Evolutionary conservation across 2,888 invertebrate genomes (phyloP), one percentile per base, ranked within the genome.

Genomic region (Lottia scabra): DNA sequence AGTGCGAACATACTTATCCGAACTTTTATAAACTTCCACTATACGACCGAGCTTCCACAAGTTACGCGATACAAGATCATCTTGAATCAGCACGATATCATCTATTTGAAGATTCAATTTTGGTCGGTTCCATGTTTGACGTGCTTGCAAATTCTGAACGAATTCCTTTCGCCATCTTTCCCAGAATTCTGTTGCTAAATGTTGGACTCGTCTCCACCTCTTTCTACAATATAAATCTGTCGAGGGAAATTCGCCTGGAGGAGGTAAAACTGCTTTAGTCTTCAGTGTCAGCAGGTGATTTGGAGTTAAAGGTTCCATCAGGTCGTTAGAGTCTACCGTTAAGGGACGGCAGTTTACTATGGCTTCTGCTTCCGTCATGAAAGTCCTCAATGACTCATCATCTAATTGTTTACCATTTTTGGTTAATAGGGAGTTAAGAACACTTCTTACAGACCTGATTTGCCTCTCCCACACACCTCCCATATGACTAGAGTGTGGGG

Each of bases 391-490:
- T 16, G 70, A 63, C 19, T 73, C 71, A 62, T 67, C 67, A 67
- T 78, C 73, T 13, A 79, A 65, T 23, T 74, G 70, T 3, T 19
- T 16, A 44, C 63, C 44, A 10, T 43, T 23, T 15, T 74, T 27
- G 19, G 63, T 23, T 48, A 82, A 30, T 6, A 81, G 45, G 8
- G 46, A 43, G 10, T 68, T 27, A 15, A 81, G 69, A 10, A 80
- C 76, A 72, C 71, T 77, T 44, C 79, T 62, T 1, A 81, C 74
- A 19, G 78, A 71, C 23, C 80, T 65, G 12, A 83, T 82, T 63
- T 79, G 80, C 16, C 81, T 38, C 65, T 84, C 84, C 82, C 81
- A 83, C 0, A 79, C 75, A 15, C 81, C 83, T 23, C 80, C 81
- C 75, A 79, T 78, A 71, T 83, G 82, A 63, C 78, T 79, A 2